These are phyloP conservation scores for Dolichotis patagonum DNA, from an alignment of 2,113 vertebrate genomes.

Conservation along the genomic window DNA sequence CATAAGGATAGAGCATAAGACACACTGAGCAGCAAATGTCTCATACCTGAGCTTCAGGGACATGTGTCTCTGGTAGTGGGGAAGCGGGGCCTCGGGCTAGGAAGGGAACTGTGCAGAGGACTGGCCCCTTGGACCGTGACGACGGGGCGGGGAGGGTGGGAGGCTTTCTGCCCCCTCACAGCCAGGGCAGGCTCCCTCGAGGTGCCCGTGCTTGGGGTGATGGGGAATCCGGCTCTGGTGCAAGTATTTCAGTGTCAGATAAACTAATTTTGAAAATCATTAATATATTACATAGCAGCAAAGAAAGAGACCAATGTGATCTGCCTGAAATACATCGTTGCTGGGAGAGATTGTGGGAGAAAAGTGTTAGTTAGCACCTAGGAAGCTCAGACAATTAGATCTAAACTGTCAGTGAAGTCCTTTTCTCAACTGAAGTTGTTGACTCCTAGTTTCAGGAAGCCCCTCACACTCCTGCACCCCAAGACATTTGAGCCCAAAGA, in stretches of 20 bases:
- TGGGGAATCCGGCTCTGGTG: background rate
- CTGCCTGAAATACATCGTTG: background rate
- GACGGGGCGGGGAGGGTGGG: background rate
- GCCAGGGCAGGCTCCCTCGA: background rate
- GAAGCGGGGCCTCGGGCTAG: conserved; percentile 53
- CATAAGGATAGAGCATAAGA: conserved; percentile 72
- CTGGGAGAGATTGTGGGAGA: background rate
- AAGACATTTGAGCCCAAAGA: background rate
- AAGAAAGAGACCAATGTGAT: background rate
- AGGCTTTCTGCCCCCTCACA: background rate
- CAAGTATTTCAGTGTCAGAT: background rate
- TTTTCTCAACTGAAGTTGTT: background rate
- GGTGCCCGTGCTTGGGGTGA: background rate
- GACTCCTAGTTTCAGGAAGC: conserved; percentile 8
- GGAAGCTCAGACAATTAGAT: background rate
- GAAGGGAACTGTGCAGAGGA: background rate
- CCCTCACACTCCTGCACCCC: background rate
- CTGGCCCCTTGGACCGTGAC: background rate
- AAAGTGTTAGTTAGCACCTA: background rate
- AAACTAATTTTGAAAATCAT: conserved; percentile 24
- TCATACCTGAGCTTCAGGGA: conserved; percentile 37
- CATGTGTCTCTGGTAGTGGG: conserved; percentile 61
- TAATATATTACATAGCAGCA: background rate
- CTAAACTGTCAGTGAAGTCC: background rate
- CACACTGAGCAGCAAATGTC: conserved; percentile 75